These are phyloP conservation scores for Aproaerema taeniolella DNA, from an alignment of 2,888 invertebrate genomes.

Conservation along the genomic window DNA sequence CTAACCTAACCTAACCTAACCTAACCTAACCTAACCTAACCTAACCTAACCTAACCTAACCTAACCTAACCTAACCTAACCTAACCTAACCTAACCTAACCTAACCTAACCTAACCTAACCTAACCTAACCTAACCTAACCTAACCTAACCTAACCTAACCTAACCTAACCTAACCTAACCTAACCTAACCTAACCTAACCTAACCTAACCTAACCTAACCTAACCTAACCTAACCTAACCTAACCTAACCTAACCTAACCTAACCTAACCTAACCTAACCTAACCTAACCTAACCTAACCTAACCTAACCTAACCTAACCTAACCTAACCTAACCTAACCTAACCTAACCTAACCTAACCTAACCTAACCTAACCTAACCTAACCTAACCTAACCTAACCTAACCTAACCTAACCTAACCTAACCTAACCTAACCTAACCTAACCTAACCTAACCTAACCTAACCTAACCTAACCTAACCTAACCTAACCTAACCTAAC, in stretches of 20 bases:
- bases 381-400: constrained; percentile 14
- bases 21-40: constrained; percentile 6
- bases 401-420: constrained; percentile 14
- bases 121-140: constrained; percentile 19
- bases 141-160: constrained; percentile 21
- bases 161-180: constrained; percentile 22
- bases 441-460: constrained; percentile 11
- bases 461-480: constrained; percentile 19
- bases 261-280: constrained; percentile 24
- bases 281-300: constrained; percentile 22
- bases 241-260: constrained; percentile 22
- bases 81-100: constrained; percentile 6
- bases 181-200: constrained; percentile 25
- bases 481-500: constrained; percentile 21
- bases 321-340: constrained; percentile 17
- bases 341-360: constrained; percentile 18
- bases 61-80: constrained; percentile 6
- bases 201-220: constrained; percentile 21
- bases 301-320: constrained; percentile 21
- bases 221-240: constrained; percentile 22
- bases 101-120: constrained; percentile 8
- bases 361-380: constrained; percentile 16
- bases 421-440: constrained; percentile 12
- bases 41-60: constrained; percentile 7
- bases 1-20: constrained; percentile 6